Evolutionary conservation across 2,113 vertebrate genomes (phyloP).

Genomic region (Rhabdornis inornatus): DNA sequence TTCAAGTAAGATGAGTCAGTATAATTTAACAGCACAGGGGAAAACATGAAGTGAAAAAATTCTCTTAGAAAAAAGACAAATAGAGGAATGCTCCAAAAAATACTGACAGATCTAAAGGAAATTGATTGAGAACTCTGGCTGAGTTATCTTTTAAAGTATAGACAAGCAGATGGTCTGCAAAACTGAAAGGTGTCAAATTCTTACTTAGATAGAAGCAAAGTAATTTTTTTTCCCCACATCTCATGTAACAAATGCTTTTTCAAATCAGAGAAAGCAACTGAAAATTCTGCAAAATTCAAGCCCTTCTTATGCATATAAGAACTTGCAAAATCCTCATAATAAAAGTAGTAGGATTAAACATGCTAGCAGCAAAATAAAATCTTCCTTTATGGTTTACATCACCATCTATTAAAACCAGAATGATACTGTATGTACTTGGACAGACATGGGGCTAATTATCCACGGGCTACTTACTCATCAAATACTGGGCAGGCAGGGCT

Average conservation of each 20-base stretch:
- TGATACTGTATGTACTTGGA: not conserved
- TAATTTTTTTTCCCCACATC: not conserved
- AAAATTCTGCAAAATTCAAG: not conserved
- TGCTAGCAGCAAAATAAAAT: not conserved
- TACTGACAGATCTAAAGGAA: not conserved
- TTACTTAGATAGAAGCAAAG: not conserved
- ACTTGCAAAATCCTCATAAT: not conserved
- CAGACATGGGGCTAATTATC: not conserved
- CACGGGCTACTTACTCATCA: not conserved
- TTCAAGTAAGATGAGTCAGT: not conserved
- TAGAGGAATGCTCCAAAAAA: not conserved
- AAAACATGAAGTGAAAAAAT: not conserved
- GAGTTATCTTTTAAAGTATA: not conserved
- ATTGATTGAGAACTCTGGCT: not conserved
- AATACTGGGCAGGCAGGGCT: not conserved
- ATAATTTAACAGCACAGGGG: not conserved
- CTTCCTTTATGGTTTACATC: not conserved
- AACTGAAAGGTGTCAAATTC: not conserved
- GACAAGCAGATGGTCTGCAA: not conserved
- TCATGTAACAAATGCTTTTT: not conserved
- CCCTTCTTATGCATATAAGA: not conserved
- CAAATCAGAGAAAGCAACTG: not conserved
- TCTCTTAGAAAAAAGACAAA: not conserved
- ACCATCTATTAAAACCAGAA: not conserved
- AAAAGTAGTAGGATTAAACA: not conserved